A percentile compares a stretch with the other conserved stretches of the same genome.
phyloP scores from a whole-genome alignment of 2,113 vertebrate genomes.

The Pogona vitticeps region DNA sequence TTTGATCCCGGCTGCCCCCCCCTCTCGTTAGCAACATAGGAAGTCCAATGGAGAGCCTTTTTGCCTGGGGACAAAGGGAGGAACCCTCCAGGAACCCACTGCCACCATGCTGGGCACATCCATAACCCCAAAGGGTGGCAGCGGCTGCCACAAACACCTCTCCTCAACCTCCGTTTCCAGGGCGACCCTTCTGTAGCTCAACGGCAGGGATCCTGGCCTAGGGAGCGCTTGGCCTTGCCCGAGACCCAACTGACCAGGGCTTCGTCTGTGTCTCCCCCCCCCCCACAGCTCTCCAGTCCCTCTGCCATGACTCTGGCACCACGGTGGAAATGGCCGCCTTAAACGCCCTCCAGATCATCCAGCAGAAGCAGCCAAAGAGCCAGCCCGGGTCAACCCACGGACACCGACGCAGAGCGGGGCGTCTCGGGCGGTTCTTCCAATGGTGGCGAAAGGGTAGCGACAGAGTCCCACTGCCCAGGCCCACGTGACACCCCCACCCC shows the following conservation, averaged over 20 bases:
- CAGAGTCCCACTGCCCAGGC: not conserved
- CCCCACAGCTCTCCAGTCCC: not conserved
- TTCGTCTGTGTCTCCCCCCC: not conserved
- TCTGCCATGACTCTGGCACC: not conserved
- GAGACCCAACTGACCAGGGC: not conserved
- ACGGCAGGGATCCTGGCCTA: too few relatives aligned
- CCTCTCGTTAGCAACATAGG: too few relatives aligned
- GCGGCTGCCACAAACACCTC: too few relatives aligned
- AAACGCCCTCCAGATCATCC: not conserved
- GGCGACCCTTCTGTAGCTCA: too few relatives aligned
- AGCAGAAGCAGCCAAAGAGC: not conserved
- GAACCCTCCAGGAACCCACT: too few relatives aligned
- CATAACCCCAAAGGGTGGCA: too few relatives aligned
- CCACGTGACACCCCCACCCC: not conserved
- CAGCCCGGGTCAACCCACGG: not conserved
- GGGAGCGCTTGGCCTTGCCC: not conserved
- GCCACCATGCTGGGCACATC: too few relatives aligned
- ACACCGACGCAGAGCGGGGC: not conserved
- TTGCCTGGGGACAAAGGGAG: rapidly evolving
- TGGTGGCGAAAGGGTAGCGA: too few relatives aligned
- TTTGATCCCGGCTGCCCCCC: not conserved
- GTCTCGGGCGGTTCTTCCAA: not conserved
- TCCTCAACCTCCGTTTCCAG: too few relatives aligned
- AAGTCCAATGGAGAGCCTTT: rapidly evolving
- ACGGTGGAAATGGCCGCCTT: not conserved